Conservation (phyloP, 2,113 vertebrate genomes). For the Sturnira hondurensis region DNA sequence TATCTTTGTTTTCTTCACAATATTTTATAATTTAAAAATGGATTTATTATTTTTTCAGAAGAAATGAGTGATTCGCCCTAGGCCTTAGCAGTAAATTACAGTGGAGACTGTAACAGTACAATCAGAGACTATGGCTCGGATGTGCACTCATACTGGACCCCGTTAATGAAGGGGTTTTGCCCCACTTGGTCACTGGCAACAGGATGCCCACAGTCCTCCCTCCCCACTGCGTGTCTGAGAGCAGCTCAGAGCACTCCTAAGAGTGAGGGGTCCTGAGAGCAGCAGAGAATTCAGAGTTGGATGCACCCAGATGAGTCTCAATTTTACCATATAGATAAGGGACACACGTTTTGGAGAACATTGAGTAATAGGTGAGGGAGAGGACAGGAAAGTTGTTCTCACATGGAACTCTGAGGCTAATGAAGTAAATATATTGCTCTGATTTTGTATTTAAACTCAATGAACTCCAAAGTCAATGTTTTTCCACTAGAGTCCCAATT, state of each 20-base stretch:
- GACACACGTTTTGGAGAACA: not conserved
- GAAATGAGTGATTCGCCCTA: not conserved
- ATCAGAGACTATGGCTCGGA: not conserved
- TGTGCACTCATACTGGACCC: not conserved
- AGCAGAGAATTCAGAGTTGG: not conserved
- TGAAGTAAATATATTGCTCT: not conserved
- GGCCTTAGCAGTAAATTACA: not conserved
- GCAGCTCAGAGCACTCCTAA: not conserved
- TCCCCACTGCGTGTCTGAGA: not conserved
- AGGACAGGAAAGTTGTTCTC: not conserved
- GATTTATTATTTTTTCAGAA: not conserved
- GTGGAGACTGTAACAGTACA: not conserved
- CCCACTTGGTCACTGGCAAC: accelerated
- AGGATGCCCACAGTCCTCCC: accelerated
- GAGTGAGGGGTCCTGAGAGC: not conserved
- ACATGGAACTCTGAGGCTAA: too few species aligned
- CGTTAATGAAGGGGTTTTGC: not conserved
- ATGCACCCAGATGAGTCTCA: accelerated
- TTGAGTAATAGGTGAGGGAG: not conserved
- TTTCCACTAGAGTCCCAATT: not conserved
- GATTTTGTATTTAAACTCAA: not conserved
- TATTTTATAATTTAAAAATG: not conserved
- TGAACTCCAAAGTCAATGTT: not conserved
- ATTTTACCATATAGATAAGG: not conserved
- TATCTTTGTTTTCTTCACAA: not conserved